Base-by-base conservation (phyloP, 2,888 invertebrate species). In the Abrostola triplasia region DNA sequence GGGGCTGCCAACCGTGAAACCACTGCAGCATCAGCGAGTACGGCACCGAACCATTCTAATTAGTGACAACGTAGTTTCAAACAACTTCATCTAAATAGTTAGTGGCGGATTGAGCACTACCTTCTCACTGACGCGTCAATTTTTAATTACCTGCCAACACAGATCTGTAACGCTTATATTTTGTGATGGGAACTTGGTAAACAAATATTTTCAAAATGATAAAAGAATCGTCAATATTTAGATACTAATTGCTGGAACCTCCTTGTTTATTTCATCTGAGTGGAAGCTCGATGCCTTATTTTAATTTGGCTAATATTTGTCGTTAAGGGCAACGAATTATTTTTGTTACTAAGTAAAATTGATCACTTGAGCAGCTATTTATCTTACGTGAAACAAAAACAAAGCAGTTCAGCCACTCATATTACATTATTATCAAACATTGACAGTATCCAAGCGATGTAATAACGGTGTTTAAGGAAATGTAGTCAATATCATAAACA, bases 11-110 rank as follows among this genome's bases (percentile, higher is more conserved):
- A 9, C 47, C 59, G 57, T 77, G 73, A 81, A 72, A 83, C 79
- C 79, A 48, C 65, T 61, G 56, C 60, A 63, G 71, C 66, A 75
- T 4, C 68, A 47, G 58, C 60, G 64, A 24, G 59, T 72, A 77
- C 44, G 49, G 54, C 59, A 65, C 62, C 66, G 68, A 76, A 73
- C 75, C 71, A 73, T 66, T 70, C 79, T 87, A 88, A 88, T 88
- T 87, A 87, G 82, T 72, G 76, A 75, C 79, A 78, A 83, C 70
- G 72, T 70, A 77, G 79, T 82, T 87, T 70, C 75, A 67, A 81
- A 79, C 76, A 80, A 84, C 80, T 86, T 73, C 77, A 68, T 67
- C 81, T 82, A 81, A 84, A 85, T 84, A 85, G 81, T 83, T 76
- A 62, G 57, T 67, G 59, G 55, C 64, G 66, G 61, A 57, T 72